Evolutionary conservation across 2,113 vertebrate species (phyloP).

Genomic region (Syngnathus scovelli): DNA sequence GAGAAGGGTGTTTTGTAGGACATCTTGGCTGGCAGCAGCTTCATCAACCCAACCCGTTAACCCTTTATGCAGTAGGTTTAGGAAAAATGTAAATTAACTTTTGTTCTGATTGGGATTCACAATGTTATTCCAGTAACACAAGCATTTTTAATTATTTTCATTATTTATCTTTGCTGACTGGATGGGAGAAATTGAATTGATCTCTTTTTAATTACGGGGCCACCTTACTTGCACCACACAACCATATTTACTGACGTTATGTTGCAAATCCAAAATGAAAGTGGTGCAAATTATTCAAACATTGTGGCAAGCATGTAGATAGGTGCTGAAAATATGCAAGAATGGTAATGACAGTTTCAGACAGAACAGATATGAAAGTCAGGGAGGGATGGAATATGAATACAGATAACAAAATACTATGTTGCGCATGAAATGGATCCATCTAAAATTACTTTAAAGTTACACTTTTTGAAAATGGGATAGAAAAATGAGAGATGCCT

Average conservation of each 20-base stretch:
- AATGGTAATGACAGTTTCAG: not conserved
- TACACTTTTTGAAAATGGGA: too few species aligned
- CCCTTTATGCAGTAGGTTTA: not conserved
- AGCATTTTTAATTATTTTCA: not conserved
- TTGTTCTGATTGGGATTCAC: not conserved
- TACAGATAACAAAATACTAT: too few species aligned
- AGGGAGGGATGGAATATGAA: not conserved
- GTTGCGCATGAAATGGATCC: too few species aligned
- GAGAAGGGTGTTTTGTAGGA: constrained; percentile 7
- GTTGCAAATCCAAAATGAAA: not conserved
- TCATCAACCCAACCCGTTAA: constrained; percentile 11
- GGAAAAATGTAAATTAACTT: not conserved
- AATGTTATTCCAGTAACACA: not conserved
- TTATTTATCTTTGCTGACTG: not conserved
- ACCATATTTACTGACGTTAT: not conserved
- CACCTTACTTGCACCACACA: not conserved
- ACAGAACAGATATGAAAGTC: not conserved
- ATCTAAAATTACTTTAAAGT: too few species aligned
- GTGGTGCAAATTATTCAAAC: not conserved
- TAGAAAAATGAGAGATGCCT: too few species aligned
- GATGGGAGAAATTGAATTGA: not conserved
- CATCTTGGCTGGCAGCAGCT: not conserved
- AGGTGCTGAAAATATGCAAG: not conserved
- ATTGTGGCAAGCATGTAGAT: not conserved
- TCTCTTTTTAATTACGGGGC: not conserved